These are phyloP conservation scores for Channallabes apus DNA, from an alignment of 2,797 vertebrate species.

Conservation along the genomic window DNA sequence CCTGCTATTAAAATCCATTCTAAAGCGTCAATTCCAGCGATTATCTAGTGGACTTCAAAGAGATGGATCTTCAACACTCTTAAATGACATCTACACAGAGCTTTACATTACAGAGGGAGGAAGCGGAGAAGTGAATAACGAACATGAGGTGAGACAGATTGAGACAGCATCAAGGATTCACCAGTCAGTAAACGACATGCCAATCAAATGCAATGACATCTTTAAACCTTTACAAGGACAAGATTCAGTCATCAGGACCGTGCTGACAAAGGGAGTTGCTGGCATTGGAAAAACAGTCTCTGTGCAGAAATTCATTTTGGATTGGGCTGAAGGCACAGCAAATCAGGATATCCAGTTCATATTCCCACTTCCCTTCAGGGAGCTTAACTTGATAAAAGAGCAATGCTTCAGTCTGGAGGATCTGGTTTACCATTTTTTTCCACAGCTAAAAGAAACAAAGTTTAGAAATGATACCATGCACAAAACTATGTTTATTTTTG, in stretches of 20 bases:
- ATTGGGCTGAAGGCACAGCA: constrained; percentile 50
- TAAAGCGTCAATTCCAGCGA: constrained; percentile 17
- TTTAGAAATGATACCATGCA: constrained; percentile 3
- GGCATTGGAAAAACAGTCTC: constrained; percentile 58
- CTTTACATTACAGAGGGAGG: constrained; percentile 44
- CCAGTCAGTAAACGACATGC: background rate
- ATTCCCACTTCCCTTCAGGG: constrained; percentile 53
- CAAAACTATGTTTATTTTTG: constrained; percentile 48
- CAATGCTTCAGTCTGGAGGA: constrained; percentile 37
- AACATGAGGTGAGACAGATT: constrained; percentile 50
- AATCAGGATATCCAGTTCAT: constrained; percentile 52
- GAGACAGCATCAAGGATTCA: constrained; percentile 29
- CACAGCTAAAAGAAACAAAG: constrained; percentile 21
- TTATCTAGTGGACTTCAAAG: constrained; percentile 19
- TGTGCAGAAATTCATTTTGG: constrained; percentile 58
- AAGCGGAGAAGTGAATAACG: constrained; percentile 38
- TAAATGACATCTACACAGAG: constrained; percentile 47
- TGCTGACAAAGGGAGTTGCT: constrained; percentile 56
- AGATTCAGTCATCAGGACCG: constrained; percentile 37
- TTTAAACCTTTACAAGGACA: constrained; percentile 37
- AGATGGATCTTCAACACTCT: constrained; percentile 1
- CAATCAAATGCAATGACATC: constrained; percentile 51
- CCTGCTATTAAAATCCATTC: constrained; percentile 10
- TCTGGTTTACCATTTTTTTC: constrained; percentile 42
- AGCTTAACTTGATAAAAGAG: constrained; percentile 48